Evolutionary conservation across 2,797 vertebrate genomes (phyloP).

Genomic region (Staurois parvus): DNA sequence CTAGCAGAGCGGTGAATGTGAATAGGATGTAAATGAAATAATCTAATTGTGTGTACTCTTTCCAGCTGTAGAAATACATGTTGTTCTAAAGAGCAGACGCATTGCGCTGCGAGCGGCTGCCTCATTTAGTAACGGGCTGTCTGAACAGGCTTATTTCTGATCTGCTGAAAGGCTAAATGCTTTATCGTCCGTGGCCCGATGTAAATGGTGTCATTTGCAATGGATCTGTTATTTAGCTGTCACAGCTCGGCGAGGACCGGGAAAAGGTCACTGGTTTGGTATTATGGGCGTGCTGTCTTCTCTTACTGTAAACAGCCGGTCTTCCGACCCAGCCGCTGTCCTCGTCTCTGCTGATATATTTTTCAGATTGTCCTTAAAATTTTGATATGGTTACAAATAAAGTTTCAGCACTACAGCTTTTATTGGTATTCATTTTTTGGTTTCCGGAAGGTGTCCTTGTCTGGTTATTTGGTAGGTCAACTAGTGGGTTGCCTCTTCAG

Average conservation of each 20-base stretch:
- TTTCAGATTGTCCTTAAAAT: background rate
- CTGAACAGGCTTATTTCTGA: slow-evolving; percentile 17
- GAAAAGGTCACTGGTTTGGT: background rate
- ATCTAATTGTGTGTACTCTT: slow-evolving; percentile 44
- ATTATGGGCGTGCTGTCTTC: background rate
- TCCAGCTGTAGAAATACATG: background rate
- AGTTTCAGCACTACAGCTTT: background rate
- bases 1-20: background rate
- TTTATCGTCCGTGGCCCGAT: background rate
- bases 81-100: slow-evolving; percentile 29
- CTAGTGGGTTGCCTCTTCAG: no score
- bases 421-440: background rate
- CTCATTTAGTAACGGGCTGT: slow-evolving; percentile 25
- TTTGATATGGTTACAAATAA: background rate
- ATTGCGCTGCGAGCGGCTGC: slow-evolving; percentile 14
- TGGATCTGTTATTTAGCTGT: slow-evolving; percentile 15
- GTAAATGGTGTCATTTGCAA: slow-evolving; percentile 19
- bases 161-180: background rate
- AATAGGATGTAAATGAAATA: slow-evolving; percentile 44
- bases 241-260: background rate
- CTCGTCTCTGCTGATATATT: background rate
- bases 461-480: no score
- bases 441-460: no score
- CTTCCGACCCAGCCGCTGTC: background rate
- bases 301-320: no score